These are phyloP conservation scores for Acanthurus lineatus DNA, from an alignment of 2,797 vertebrate species.

Conservation along the genomic window DNA sequence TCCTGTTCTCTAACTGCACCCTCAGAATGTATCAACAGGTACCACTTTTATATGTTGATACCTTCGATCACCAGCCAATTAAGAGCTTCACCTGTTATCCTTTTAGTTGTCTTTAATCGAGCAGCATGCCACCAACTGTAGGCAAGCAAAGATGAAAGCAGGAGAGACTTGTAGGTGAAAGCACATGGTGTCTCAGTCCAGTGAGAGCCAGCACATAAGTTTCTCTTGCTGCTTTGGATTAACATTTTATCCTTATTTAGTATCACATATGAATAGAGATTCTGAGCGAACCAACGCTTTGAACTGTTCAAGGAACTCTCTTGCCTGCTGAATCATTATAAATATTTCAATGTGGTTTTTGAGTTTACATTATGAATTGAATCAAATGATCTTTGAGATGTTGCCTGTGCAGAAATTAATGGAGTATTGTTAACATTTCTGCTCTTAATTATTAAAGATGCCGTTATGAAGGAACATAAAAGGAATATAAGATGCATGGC, in stretches of 20 bases:
- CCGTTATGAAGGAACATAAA: too few relatives aligned
- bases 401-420: too few relatives aligned
- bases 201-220: conserved; percentile 61
- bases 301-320: too few relatives aligned
- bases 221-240: conserved; percentile 57
- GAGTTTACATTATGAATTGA: too few relatives aligned
- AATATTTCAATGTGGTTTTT: too few relatives aligned
- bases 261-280: too few relatives aligned
- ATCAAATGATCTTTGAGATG: too few relatives aligned
- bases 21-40: conserved; percentile 64
- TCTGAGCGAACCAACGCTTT: too few relatives aligned
- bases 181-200: conserved; percentile 39
- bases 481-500: too few relatives aligned
- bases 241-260: conserved; percentile 12
- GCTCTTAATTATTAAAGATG: too few relatives aligned
- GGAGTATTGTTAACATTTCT: too few relatives aligned
- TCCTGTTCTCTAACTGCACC: conserved; percentile 31
- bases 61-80: conserved; percentile 74
- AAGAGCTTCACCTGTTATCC: conserved; percentile 38
- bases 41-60: conserved; percentile 43
- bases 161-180: conserved; percentile 27
- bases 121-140: conserved; percentile 35
- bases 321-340: too few relatives aligned
- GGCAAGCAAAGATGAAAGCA: conserved; percentile 46
- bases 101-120: conserved; percentile 54